A percentile compares a stretch with the other conserved stretches of the same genome.
These are phyloP conservation scores for Chiloscyllium punctatum DNA, from an alignment of 2,797 vertebrate genomes.

Conservation along the genomic window DNA sequence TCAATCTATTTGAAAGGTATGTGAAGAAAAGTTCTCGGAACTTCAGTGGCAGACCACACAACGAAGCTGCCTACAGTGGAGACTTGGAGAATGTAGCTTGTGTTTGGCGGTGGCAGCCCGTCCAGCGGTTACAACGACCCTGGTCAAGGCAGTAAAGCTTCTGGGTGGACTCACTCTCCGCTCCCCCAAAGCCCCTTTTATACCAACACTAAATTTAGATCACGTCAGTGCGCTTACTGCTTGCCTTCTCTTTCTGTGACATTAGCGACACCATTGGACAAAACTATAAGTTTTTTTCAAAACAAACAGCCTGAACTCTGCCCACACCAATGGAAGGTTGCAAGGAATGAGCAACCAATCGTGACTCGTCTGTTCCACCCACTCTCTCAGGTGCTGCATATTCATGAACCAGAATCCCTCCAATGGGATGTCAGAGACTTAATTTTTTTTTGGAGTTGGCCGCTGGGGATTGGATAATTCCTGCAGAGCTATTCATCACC, in stretches of 20 bases:
- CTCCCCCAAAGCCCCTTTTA: constrained; percentile 28
- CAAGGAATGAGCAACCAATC: background rate
- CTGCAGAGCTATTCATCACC: background rate
- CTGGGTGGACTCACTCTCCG: constrained; percentile 13
- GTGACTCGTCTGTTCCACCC: too few relatives aligned
- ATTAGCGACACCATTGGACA: constrained; percentile 37
- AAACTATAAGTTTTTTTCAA: background rate
- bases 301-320: background rate
- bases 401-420: background rate
- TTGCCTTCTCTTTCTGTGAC: constrained; percentile 15
- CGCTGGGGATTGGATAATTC: background rate
- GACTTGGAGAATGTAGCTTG: background rate
- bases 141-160: background rate
- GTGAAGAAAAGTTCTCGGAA: background rate
- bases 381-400: background rate
- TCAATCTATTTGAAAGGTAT: background rate
- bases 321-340: background rate
- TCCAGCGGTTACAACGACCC: too few relatives aligned
- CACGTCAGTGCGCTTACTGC: background rate
- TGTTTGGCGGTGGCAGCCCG: background rate
- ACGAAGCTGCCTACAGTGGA: background rate
- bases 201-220: constrained; percentile 36
- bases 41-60: background rate
- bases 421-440: background rate
- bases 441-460: background rate